Evolutionary conservation across 1,140 invertebrate species (phyloP), one percentile per base, ranked within the genome.

Genomic region (Lysiphlebus fabarum): DNA sequence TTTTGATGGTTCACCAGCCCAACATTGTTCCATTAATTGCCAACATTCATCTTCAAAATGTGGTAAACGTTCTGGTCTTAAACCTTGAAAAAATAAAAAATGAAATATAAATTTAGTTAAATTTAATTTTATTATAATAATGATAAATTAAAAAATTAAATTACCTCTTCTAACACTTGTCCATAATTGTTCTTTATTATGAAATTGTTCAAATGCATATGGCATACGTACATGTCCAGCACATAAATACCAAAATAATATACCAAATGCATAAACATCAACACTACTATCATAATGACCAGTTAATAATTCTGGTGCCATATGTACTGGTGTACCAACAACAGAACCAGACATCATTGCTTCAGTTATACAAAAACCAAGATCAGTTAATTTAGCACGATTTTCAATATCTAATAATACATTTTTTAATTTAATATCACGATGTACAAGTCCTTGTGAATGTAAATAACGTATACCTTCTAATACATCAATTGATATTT

Each of bases 381-480:
- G 83, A 79, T 95, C 93, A 0, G 92, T 93, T 33, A 95, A 79
- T 73, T 93, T 91, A 0, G 90, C 93, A 38, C 91, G 82, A 68
- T 90, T 86, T 6, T 84, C 72, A 6, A 74, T 75, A 74, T 95
- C 92, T 60, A 95, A 75, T 58, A 95, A 75, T 43, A 95, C 92
- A 79, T 95, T 95, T 78, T 94, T 94, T 57, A 94, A 77, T 76
- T 95, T 95, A 59, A 96, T 91, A 75, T 95, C 93, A 58, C 93
- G 82, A 75, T 95, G 92, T 8, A 95, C 89, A 3, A 95, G 81
- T 1, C 92, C 92, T 77, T 90, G 87, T 9, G 90, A 91, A 76
- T 96, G 93, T 11, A 96, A 83, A 78, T 91, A 95, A 37, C 92
- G 83, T 69, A 95, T 92, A 9, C 90, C 90, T 71, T 91, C 87